Evolutionary conservation across 2,113 vertebrate species (phyloP).

Genomic region (Atlantisia rogersi): DNA sequence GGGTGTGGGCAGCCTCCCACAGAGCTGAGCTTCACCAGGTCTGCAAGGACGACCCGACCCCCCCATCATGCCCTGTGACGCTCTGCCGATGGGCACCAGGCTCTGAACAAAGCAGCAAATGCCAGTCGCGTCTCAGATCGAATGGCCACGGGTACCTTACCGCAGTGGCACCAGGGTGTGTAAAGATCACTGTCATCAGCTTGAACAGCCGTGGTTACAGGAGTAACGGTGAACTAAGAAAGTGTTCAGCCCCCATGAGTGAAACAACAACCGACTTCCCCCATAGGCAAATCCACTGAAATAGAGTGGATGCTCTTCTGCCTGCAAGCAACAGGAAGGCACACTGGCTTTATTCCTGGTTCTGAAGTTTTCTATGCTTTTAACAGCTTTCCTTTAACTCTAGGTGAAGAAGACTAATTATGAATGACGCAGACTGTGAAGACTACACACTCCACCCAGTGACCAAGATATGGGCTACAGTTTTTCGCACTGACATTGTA

Average conservation of each 20-base stretch:
- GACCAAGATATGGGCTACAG: neutral
- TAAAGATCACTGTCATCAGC: neutral
- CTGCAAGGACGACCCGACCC: neutral
- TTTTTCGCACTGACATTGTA: neutral
- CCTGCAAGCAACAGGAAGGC: neutral
- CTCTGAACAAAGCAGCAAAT: neutral
- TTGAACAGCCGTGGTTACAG: neutral
- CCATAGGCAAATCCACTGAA: neutral
- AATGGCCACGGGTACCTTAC: neutral
- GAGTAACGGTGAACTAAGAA: neutral
- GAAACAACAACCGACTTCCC: neutral
- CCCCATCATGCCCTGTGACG: neutral
- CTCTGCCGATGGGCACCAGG: fast-evolving
- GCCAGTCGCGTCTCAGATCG: neutral
- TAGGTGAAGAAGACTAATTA: neutral
- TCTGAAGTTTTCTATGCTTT: neutral
- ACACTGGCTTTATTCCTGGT: neutral
- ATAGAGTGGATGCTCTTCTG: neutral
- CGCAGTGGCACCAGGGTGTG: neutral
- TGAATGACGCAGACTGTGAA: neutral
- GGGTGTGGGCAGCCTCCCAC: fast-evolving
- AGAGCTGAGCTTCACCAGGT: fast-evolving
- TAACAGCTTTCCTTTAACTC: neutral
- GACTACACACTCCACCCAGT: neutral
- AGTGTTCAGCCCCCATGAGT: neutral